These are phyloP conservation scores for Pseudolaguvia tuberculata DNA, from an alignment of 2,113 vertebrate species.

Conservation along the genomic window DNA sequence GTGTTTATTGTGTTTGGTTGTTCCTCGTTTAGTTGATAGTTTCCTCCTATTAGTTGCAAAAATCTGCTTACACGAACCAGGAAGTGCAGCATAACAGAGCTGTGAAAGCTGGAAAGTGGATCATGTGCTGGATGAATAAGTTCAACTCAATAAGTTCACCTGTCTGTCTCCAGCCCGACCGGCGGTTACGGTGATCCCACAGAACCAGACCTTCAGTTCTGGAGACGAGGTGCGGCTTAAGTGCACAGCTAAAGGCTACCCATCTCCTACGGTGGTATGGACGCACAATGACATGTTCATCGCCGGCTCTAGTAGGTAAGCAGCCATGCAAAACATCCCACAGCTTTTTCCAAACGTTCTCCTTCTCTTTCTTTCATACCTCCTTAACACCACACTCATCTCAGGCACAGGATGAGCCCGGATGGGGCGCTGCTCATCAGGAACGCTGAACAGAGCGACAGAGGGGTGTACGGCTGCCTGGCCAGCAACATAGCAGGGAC, in stretches of 20 bases:
- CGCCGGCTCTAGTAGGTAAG: slow-evolving; percentile 79
- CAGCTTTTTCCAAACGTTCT: neutral
- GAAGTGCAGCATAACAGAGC: slow-evolving; percentile 44
- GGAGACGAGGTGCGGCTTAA: slow-evolving; percentile 83
- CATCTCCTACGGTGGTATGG: slow-evolving; percentile 81
- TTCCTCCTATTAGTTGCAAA: slow-evolving; percentile 9
- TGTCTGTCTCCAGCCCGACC: slow-evolving; percentile 72
- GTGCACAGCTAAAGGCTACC: slow-evolving; percentile 82
- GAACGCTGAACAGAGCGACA: slow-evolving; percentile 74
- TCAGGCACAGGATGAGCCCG: slow-evolving; percentile 77
- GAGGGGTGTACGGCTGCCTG: slow-evolving; percentile 84
- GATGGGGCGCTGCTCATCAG: slow-evolving; percentile 83
- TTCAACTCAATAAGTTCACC: neutral
- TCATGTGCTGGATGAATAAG: neutral
- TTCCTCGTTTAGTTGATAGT: too few relatives aligned
- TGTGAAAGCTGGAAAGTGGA: slow-evolving; percentile 41
- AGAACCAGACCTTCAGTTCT: slow-evolving; percentile 79
- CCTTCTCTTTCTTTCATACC: neutral
- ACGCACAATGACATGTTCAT: slow-evolving; percentile 86
- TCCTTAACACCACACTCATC: neutral
- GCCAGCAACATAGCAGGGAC: slow-evolving; percentile 88
- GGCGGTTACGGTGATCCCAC: slow-evolving; percentile 76
- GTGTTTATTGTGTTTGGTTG: too few relatives aligned
- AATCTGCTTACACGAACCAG: slow-evolving; percentile 43
- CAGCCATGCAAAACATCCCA: neutral